These are phyloP conservation scores for Camponotus vicinus DNA, from an alignment of 1,140 invertebrate species.

Conservation along the genomic window DNA sequence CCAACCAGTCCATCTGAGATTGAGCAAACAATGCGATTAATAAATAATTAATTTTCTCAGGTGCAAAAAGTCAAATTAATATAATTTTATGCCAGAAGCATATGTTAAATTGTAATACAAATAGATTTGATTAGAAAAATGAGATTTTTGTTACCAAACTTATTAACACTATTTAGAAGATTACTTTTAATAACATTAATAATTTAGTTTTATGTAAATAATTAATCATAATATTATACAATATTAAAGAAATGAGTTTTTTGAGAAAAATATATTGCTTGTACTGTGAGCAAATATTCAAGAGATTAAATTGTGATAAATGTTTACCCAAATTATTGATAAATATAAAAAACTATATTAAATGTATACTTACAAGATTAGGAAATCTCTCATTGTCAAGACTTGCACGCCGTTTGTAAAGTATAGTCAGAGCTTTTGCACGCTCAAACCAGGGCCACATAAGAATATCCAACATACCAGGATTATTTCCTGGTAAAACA, in stretches of 20 bases:
- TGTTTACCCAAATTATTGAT: neutral
- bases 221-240: constrained; percentile 4
- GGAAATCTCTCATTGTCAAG: constrained; percentile 65
- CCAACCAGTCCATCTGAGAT: constrained; percentile 68
- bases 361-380: constrained; percentile 57
- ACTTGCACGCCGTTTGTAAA: constrained; percentile 63
- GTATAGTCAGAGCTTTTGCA: constrained; percentile 77
- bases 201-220: neutral
- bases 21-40: neutral
- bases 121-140: neutral
- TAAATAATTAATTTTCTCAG: constrained; percentile 18
- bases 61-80: neutral
- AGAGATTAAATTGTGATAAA: neutral
- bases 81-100: neutral
- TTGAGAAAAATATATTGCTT: neutral
- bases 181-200: neutral
- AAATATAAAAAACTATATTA: neutral
- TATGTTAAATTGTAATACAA: neutral
- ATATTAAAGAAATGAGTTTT: neutral
- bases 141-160: neutral
- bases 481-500: constrained; percentile 58
- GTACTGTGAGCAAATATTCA: neutral
- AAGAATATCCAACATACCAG: constrained; percentile 77
- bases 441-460: constrained; percentile 83
- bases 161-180: neutral